These are phyloP conservation scores for Enteromius fasciolatus DNA, from an alignment of 2,797 vertebrate genomes.

Conservation along the genomic window DNA sequence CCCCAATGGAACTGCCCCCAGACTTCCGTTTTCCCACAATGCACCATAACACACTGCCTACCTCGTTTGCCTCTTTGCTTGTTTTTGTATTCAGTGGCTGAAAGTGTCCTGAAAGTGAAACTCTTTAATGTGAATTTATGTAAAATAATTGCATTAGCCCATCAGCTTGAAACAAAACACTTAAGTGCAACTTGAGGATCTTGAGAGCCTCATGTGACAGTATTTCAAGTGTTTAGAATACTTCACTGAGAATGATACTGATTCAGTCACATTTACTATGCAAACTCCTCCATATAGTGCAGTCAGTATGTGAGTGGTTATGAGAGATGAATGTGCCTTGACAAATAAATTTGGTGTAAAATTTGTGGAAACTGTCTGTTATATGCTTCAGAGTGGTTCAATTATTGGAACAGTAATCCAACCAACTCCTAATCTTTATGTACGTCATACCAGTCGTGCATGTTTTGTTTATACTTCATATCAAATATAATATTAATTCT, in stretches of 20 bases:
- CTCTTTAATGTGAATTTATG: constrained; percentile 10
- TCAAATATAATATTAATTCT: not conserved
- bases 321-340: constrained; percentile 13
- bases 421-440: constrained; percentile 22
- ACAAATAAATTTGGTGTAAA: constrained; percentile 40
- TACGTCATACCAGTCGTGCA: not conserved
- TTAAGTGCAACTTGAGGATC: not conserved
- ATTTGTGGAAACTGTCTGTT: constrained; percentile 39
- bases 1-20: constrained; percentile 57
- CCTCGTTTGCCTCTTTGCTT: constrained; percentile 42
- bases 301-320: constrained; percentile 9
- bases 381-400: constrained; percentile 29
- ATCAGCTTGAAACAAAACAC: constrained; percentile 5
- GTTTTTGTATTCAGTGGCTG: constrained; percentile 12
- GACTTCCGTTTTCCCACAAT: constrained; percentile 58
- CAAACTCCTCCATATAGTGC: not conserved
- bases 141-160: not conserved
- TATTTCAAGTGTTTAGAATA: constrained; percentile 2
- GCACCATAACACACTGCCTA: constrained; percentile 61
- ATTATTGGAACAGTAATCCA: constrained; percentile 39
- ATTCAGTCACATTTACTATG: constrained; percentile 4
- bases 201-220: not conserved
- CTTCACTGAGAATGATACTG: constrained; percentile 7
- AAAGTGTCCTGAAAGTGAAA: not conserved
- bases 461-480: constrained; percentile 9